phyloP scores from a whole-genome alignment of 2,888 invertebrate species.

The Rhogogaster chlorosoma region DNA sequence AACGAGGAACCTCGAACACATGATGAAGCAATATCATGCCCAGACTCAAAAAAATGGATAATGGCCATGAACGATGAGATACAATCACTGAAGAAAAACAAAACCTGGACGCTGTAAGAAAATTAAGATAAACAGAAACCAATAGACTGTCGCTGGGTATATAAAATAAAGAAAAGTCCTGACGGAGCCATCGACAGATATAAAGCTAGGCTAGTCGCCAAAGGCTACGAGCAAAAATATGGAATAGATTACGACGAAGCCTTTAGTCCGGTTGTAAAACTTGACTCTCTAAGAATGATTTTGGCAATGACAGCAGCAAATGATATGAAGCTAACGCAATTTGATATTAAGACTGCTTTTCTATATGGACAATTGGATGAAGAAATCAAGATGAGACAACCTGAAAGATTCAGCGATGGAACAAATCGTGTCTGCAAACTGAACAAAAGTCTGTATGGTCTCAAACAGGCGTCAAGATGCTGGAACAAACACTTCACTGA shows the following conservation, averaged over 20 bases:
- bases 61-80: background rate
- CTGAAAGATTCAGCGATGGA: background rate
- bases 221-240: background rate
- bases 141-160: background rate
- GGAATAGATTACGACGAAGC: background rate
- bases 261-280: background rate
- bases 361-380: background rate
- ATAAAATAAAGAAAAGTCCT: background rate
- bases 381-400: background rate
- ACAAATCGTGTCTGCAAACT: background rate
- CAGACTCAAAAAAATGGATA: background rate
- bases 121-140: background rate
- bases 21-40: background rate
- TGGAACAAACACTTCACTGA: background rate
- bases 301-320: background rate
- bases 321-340: background rate
- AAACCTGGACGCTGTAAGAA: background rate
- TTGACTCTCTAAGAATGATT: background rate
- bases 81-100: background rate
- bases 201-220: background rate
- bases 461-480: background rate
- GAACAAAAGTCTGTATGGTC: too few relatives aligned
- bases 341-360: background rate
- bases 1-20: background rate
- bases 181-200: background rate